phyloP scores from a whole-genome alignment of 1,140 invertebrate species.

The Lordiphosa clarofinis region DNA sequence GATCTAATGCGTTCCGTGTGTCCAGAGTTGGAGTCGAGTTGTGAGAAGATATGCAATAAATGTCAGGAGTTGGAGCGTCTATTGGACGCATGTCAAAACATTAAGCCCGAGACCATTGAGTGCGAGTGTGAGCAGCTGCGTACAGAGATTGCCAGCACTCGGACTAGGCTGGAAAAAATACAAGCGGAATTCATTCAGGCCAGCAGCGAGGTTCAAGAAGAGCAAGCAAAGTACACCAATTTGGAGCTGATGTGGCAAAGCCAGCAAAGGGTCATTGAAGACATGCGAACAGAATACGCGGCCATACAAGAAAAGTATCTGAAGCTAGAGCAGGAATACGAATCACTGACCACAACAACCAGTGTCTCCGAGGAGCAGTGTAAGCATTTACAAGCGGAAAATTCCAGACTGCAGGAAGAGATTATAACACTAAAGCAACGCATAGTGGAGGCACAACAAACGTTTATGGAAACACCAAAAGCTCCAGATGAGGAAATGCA shows the following conservation, averaged over 20 bases:
- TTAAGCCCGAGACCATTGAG: constrained; percentile 22
- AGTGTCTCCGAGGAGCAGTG: constrained; percentile 14
- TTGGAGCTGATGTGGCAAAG: constrained; percentile 29
- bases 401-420: constrained; percentile 35
- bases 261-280: constrained; percentile 21
- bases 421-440: constrained; percentile 40
- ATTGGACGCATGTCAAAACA: constrained; percentile 24
- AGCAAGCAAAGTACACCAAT: constrained; percentile 31
- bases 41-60: constrained; percentile 47
- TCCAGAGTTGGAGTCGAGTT: constrained; percentile 34
- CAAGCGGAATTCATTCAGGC: constrained; percentile 31
- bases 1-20: constrained; percentile 45
- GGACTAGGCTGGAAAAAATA: constrained; percentile 34
- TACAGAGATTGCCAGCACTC: constrained; percentile 27
- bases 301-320: constrained; percentile 47
- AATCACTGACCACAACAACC: constrained; percentile 15
- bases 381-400: constrained; percentile 25
- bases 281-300: constrained; percentile 41
- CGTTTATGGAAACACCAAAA: constrained; percentile 10
- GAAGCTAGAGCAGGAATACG: constrained; percentile 41
- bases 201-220: constrained; percentile 27
- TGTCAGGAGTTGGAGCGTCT: constrained; percentile 46
- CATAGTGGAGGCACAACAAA: constrained; percentile 37
- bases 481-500: constrained; percentile 17
- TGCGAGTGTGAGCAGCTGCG: constrained; percentile 47